Base-by-base conservation (phyloP, 2,888 invertebrate genomes). In the Oligia strigilis region DNA sequence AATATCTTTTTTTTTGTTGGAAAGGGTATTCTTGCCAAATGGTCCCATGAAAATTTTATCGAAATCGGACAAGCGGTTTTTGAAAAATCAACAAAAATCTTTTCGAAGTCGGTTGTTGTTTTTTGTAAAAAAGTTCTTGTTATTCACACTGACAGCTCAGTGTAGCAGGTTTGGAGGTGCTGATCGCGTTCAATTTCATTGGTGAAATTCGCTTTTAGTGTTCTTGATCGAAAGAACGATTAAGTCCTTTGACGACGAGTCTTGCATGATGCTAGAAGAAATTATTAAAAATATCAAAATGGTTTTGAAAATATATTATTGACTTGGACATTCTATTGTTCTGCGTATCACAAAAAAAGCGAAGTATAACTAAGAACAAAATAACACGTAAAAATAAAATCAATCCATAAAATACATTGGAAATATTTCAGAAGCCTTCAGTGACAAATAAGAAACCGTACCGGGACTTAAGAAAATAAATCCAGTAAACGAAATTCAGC, bases 391-490 rank as follows among this genome's bases (percentile, higher is more conserved):
- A 43, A 60, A 80, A 66, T 60, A 66, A 60, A 75, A 52, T 52
- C 49, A 74, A 66, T 52, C 23, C n/a, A 52, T 43, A 60, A 62
- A 52, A 62, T 67, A 62, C 14, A 43, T 62, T 55, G 60, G 9
- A 67, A 67, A 36, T 55, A 62, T 62, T 52, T 58, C 46, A 82
- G n/a, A 49, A 58, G 4, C 11, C 19, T 29, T 58, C 29, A 19
- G 19, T 58, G 29, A 19, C 9, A 29, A 70, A 76, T 72, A 82
- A 55, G 1, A 80, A 70, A 58, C 5, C 55, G 9, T 82, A 82
- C n/a, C 9, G 19, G 13, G 19, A 46, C 60, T 52, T 70, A 62
- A 6, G 13, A 60, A 74, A 64, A 73, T 69, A 82, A 67, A 72
- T 62, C 46, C 13, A 55, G 4, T 52, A 66, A 36, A 64, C 8